A percentile compares a stretch with the other conserved stretches of the same genome.
These are phyloP conservation scores for Samia ricini DNA, from an alignment of 1,140 invertebrate genomes.

Conservation along the genomic window DNA sequence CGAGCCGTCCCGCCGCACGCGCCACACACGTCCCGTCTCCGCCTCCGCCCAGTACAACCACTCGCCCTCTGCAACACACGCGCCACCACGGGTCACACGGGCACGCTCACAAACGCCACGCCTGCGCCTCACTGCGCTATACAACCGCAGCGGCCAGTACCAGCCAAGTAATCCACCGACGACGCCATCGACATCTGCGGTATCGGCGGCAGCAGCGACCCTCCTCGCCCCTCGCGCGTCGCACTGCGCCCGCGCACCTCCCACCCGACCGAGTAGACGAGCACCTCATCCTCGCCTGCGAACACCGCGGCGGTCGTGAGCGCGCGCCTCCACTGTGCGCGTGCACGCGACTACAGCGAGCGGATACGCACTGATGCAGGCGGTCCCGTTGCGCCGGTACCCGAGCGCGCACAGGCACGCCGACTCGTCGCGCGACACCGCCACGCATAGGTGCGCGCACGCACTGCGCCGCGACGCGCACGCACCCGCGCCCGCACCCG, in stretches of 20 bases:
- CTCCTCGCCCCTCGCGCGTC: slow-evolving; percentile 18
- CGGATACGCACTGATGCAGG: slow-evolving; percentile 33
- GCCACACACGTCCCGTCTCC: slow-evolving; percentile 85
- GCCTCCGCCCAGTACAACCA: slow-evolving; percentile 90
- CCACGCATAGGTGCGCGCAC: slow-evolving; percentile 90
- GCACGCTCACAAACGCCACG: no score
- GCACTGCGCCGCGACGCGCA: slow-evolving; percentile 12
- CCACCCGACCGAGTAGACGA: slow-evolving; percentile 87
- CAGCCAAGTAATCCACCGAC: slow-evolving; percentile 87
- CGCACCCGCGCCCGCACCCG: slow-evolving; percentile 35
- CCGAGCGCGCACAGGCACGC: slow-evolving; percentile 89
- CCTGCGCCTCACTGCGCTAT: background rate
- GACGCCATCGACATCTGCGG: slow-evolving; percentile 86
- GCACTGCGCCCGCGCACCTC: slow-evolving; percentile 84
- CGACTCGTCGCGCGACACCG: slow-evolving; percentile 76
- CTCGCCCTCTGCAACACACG: slow-evolving; percentile 71
- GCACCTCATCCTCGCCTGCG: slow-evolving; percentile 80
- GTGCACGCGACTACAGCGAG: background rate
- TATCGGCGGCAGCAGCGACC: slow-evolving; percentile 84
- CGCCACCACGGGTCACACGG: background rate
- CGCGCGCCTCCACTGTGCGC: no score
- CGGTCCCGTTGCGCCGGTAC: slow-evolving; percentile 78
- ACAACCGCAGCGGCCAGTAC: slow-evolving; percentile 44
- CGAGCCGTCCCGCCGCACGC: slow-evolving; percentile 88
- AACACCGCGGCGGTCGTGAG: background rate